Percentiles rank a stretch among this genome's conserved stretches.
phyloP scores from a whole-genome alignment of 2,888 invertebrate species.

The Xestia sexstrigata region DNA sequence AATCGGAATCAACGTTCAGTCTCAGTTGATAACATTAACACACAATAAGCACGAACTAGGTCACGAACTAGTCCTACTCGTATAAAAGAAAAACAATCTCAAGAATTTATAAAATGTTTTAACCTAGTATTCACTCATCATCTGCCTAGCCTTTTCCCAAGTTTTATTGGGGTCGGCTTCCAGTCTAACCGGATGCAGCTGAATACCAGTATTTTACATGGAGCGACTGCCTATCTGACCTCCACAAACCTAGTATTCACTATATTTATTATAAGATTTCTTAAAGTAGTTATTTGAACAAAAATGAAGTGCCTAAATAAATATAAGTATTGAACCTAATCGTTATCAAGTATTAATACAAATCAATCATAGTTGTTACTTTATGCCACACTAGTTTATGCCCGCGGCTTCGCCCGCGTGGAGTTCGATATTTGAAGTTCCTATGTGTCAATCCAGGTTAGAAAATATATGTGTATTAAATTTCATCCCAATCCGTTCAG shows the following conservation, averaged over 20 bases:
- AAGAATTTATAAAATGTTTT: not conserved
- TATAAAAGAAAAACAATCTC: not conserved
- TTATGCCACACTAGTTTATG: not conserved
- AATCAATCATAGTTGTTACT: not conserved
- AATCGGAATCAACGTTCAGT: not conserved
- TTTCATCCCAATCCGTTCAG: no score
- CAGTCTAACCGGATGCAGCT: no score
- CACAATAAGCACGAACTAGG: slow-evolving; percentile 5
- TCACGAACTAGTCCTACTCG: not conserved
- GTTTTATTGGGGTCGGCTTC: no score
- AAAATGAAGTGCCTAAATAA: not conserved
- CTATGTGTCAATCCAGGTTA: no score
- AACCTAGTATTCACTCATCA: no score
- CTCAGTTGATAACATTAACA: slow-evolving; percentile 5
- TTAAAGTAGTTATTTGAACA: not conserved
- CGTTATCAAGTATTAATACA: not conserved
- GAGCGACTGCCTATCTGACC: no score
- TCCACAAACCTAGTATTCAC: no score
- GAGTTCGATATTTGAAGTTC: no score
- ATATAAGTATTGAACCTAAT: not conserved
- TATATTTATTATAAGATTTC: not conserved
- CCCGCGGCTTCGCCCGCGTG: no score
- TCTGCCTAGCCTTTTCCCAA: no score
- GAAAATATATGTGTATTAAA: no score
- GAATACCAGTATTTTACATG: no score